These are phyloP conservation scores for Epicampocera succincta DNA, from an alignment of 2,888 invertebrate genomes.

Conservation along the genomic window DNA sequence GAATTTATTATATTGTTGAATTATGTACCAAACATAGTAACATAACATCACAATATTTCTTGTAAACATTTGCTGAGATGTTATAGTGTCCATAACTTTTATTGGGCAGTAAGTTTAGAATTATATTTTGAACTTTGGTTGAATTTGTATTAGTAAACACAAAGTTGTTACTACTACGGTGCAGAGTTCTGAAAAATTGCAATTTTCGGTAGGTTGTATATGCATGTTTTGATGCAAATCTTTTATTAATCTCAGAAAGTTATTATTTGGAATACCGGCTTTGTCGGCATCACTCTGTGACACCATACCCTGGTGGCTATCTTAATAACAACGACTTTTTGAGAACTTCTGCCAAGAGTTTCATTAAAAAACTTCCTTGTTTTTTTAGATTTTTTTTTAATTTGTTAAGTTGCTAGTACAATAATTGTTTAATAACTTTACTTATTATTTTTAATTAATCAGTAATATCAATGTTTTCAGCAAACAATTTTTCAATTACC, in stretches of 20 bases:
- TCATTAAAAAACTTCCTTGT: no score
- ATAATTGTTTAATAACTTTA: conserved; percentile 16
- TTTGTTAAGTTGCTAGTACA: no score
- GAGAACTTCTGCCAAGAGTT: no score
- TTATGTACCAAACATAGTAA: no score
- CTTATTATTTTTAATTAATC: conserved; percentile 12
- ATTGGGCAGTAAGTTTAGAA: neutral
- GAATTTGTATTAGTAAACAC: neutral
- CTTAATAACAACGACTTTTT: no score
- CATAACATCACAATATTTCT: neutral
- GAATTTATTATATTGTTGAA: no score
- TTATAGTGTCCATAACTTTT: conserved; percentile 6
- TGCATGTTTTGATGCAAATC: neutral
- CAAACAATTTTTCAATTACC: no score
- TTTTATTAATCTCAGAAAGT: neutral
- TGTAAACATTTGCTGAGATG: neutral
- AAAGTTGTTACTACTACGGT: neutral
- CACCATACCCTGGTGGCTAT: neutral
- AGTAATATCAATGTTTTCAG: no score
- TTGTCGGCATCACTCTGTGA: neutral
- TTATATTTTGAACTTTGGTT: neutral
- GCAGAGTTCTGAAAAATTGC: conserved; percentile 3
- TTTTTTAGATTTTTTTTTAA: no score
- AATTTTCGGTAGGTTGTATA: neutral
- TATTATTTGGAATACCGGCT: neutral